Evolutionary conservation across 2,797 vertebrate species (phyloP).

Genomic region (Neosilurus hyrtlii): DNA sequence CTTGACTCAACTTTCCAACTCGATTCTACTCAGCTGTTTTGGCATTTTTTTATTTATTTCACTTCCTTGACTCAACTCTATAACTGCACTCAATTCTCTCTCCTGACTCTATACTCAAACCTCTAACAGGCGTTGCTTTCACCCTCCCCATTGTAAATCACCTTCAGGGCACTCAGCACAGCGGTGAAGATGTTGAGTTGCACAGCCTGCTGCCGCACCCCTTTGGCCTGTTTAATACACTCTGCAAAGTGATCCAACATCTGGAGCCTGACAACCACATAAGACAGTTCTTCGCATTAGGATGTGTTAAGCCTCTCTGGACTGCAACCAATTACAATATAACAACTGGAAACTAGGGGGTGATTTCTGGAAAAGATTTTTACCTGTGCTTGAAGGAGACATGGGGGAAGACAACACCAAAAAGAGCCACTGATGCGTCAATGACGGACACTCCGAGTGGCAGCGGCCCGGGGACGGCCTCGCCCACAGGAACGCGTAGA

Average conservation of each 20-base stretch:
- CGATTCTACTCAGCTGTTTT: not conserved
- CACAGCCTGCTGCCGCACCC: conserved; percentile 95
- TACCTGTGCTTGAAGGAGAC: conserved; percentile 98
- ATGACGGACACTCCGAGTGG: conserved; percentile 97
- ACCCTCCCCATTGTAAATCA: not conserved
- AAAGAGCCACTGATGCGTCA: conserved; percentile 95
- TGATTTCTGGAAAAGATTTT: conserved; percentile 31
- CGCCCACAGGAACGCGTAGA: conserved; percentile 88
- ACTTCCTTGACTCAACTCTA: not conserved
- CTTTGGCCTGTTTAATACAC: conserved; percentile 98
- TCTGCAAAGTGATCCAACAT: conserved; percentile 99
- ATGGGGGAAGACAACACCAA: conserved; percentile 97
- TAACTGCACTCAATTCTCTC: not conserved
- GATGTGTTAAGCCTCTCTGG: too few relatives aligned
- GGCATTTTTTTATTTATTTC: not conserved
- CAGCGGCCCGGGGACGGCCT: conserved; percentile 93
- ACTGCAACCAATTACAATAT: not conserved
- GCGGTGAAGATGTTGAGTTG: conserved; percentile 98
- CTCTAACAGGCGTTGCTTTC: not conserved
- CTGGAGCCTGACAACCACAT: conserved; percentile 79
- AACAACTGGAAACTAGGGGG: not conserved
- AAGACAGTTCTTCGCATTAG: not conserved
- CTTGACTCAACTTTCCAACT: not conserved
- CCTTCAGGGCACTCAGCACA: conserved; percentile 97
- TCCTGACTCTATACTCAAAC: not conserved